Evolutionary conservation across 2,113 vertebrate species (phyloP).

Genomic region (Hassar affinis): DNA sequence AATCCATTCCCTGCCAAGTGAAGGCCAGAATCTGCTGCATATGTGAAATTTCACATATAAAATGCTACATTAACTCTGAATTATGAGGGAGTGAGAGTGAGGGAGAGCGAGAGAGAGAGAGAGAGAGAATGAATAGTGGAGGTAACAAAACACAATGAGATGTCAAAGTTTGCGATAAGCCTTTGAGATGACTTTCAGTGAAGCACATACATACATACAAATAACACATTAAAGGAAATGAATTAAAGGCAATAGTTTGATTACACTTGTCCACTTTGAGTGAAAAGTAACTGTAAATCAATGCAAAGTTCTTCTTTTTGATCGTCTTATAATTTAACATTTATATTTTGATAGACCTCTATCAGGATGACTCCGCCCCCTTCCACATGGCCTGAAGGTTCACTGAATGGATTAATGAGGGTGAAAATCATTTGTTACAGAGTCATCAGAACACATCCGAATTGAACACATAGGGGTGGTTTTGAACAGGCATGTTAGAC

Average conservation of each 20-base stretch:
- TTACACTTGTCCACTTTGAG: background rate
- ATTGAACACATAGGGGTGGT: background rate
- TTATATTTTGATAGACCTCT: background rate
- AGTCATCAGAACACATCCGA: background rate
- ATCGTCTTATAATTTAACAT: background rate
- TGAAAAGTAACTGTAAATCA: background rate
- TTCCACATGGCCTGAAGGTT: background rate
- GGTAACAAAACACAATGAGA: background rate
- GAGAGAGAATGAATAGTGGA: background rate
- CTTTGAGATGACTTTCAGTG: background rate
- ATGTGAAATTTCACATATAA: slow-evolving; percentile 1
- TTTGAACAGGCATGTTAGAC: background rate
- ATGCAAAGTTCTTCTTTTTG: background rate
- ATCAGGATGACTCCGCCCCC: background rate
- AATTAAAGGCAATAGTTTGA: background rate
- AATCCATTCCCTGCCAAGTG: background rate
- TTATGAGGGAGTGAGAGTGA: background rate
- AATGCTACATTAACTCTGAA: slow-evolving; percentile 8
- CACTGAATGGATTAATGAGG: background rate
- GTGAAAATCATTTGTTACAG: background rate
- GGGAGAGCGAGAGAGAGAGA: background rate
- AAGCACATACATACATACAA: background rate
- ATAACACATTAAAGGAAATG: background rate
- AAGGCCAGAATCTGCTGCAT: background rate
- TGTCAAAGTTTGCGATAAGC: background rate